These are phyloP conservation scores for Netelia virgata DNA, from an alignment of 2,888 invertebrate genomes.

Conservation along the genomic window DNA sequence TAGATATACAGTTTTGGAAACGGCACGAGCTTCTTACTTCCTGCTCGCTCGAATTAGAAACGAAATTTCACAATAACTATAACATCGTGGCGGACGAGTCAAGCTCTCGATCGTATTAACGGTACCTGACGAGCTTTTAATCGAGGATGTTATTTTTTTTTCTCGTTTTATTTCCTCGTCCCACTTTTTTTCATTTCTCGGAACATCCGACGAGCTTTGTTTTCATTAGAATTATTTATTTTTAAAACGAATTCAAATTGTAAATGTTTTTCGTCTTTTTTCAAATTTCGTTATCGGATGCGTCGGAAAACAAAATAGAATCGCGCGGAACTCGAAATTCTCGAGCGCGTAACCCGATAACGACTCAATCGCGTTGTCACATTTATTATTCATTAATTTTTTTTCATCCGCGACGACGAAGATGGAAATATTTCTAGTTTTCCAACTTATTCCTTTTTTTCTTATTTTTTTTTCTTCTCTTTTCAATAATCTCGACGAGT, in stretches of 20 bases:
- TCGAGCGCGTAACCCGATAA: background rate
- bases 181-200: background rate
- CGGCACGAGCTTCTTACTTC: constrained; percentile 51
- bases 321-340: background rate
- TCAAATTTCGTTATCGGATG: background rate
- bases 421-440: constrained; percentile 36
- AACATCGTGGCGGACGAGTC: background rate
- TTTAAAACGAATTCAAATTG: background rate
- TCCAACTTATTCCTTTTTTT: constrained; percentile 1
- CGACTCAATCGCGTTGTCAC: background rate
- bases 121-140: background rate
- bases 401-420: background rate
- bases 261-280: background rate
- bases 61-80: constrained; percentile 54
- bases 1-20: constrained; percentile 34
- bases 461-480: constrained; percentile 6
- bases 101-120: background rate
- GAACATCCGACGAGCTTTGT: background rate
- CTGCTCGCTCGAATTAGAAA: constrained; percentile 60
- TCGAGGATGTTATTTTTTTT: background rate
- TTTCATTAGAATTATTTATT: background rate
- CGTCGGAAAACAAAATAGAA: background rate
- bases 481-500: constrained; percentile 38
- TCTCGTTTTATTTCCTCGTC: background rate
- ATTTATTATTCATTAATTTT: background rate